Conservation (phyloP, 1,140 invertebrate species). For the Liolophura sinensis region DNA sequence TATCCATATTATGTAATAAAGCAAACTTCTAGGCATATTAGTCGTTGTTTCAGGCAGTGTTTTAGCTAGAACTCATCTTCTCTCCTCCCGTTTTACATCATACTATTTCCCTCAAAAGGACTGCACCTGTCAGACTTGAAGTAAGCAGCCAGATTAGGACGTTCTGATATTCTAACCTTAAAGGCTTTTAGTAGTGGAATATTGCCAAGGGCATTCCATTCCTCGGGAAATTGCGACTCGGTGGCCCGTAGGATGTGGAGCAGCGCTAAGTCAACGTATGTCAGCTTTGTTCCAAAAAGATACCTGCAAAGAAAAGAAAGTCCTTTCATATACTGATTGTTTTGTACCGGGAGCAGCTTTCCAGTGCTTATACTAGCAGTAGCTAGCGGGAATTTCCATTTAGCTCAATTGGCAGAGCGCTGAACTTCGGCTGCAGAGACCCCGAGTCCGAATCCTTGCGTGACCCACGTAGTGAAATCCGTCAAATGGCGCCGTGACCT, state of each 20-base stretch:
- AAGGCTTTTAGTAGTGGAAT: slow-evolving; percentile 32
- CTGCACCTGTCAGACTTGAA: slow-evolving; percentile 31
- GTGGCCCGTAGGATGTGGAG: slow-evolving; percentile 30
- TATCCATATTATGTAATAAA: no score
- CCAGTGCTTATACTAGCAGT: no score
- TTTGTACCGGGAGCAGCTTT: no score
- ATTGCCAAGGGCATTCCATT: slow-evolving; percentile 23
- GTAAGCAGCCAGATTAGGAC: slow-evolving; percentile 35
- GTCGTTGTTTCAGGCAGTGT: no score
- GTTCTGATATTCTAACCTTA: slow-evolving; percentile 22
- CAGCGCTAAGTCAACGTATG: slow-evolving; percentile 35
- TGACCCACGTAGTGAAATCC: no score
- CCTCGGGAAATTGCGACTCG: slow-evolving; percentile 30
- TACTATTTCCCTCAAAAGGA: slow-evolving; percentile 38
- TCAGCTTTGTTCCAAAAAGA: slow-evolving; percentile 30
- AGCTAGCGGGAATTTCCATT: no score
- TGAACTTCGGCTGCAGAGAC: no score
- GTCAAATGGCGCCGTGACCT: no score
- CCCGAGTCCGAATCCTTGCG: no score
- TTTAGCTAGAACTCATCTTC: no score
- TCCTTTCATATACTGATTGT: background rate
- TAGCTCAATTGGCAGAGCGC: no score
- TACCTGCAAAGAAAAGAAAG: slow-evolving; percentile 29
- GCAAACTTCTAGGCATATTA: no score
- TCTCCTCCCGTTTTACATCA: slow-evolving; percentile 29